Base-by-base conservation (phyloP, 2,888 invertebrate species). In the Harpagoxenus sublaevis region DNA sequence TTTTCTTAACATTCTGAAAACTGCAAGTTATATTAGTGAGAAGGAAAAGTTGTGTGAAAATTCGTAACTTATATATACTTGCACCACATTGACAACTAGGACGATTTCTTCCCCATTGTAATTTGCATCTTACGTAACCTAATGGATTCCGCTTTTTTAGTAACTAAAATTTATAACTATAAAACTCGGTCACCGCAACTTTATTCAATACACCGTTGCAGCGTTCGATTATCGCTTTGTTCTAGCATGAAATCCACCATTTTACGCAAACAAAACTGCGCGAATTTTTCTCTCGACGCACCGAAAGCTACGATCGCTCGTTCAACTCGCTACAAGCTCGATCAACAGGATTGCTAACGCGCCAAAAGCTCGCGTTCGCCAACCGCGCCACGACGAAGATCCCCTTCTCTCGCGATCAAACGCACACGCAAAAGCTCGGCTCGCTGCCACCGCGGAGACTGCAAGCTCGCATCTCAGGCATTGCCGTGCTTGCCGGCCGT, bases 361-460 rank as follows among this genome's bases (percentile, higher is more conserved):
- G 48, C 15, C 42, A 48, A 60, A 39, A 60, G 48, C 10, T 60
- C 73, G 42, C 73, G 42, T 51, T 81, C 28, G 53, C 28, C 53
- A 53, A 51, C 39, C 48, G 57, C 45, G 18, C 60, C 35, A 48
- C 70, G 60, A 70, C 39, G 39, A 62, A 70, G 53, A 66, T 66
- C 35, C n/a, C 55, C 53, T 75, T 48, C 82, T 53, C 63, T 39
- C 63, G 53, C 77, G 45, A 82, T 57, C 31, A 42, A 77, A 48
- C 65, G 60, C 31, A 60, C 84, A 63, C 78, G 73, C 79, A 23
- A 81, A 87, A 85, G 85, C 83, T 85, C 85, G 74, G 85, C 83
- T 60, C 89, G 90, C 78, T 57, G 84, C 51, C 90, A 77, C 82
- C 65, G 77, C 84, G 83, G 65, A 85, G 88, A 89, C 90, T 90